These are phyloP conservation scores for Apamea monoglypha DNA, from an alignment of 2,888 invertebrate species.

Conservation along the genomic window DNA sequence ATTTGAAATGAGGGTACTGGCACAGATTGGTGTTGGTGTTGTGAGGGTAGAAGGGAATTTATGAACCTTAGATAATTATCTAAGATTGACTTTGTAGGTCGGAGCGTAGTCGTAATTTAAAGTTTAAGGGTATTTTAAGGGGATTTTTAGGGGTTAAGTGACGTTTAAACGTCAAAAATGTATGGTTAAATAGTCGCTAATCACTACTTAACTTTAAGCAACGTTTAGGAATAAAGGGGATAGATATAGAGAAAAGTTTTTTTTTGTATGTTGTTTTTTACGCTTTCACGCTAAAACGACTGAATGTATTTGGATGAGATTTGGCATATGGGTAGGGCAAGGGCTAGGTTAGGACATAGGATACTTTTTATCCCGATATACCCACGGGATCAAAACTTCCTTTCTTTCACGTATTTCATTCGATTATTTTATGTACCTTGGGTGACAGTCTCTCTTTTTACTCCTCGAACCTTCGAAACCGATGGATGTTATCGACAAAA, in stretches of 20 bases:
- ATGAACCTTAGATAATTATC: background rate
- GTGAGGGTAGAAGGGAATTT: background rate
- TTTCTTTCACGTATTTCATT: background rate
- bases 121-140: no score
- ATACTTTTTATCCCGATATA: no score
- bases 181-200: no score
- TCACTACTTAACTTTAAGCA: no score
- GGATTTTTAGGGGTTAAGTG: no score
- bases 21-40: background rate
- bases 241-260: no score
- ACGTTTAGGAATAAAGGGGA: no score
- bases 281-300: background rate
- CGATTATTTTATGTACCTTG: background rate
- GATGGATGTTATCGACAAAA: no score
- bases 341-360: no score
- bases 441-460: background rate
- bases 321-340: no score
- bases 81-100: background rate
- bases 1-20: constrained; percentile 26
- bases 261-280: background rate
- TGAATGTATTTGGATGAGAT: background rate
- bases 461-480: no score
- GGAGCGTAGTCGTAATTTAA: background rate
- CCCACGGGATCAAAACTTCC: background rate
- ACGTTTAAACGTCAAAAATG: no score